Conservation (phyloP, 2,888 invertebrate species). For the Meiosimyza decipiens region DNA sequence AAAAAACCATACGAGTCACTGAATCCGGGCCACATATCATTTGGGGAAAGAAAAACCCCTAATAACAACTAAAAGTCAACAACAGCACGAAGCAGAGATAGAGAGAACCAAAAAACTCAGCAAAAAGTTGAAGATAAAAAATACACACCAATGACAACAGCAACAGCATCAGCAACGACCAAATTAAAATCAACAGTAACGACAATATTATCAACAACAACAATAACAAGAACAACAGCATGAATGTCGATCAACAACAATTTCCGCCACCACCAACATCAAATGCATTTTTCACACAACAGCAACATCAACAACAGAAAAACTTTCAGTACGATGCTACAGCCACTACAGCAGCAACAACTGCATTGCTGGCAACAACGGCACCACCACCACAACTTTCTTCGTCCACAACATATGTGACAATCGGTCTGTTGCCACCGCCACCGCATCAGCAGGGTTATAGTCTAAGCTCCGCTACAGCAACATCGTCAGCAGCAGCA, state of each 20-base stretch:
- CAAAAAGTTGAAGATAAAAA: conserved; percentile 37
- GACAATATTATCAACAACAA: conserved; percentile 33
- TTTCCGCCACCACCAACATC: conserved; percentile 19
- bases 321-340: conserved; percentile 13
- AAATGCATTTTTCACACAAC: conserved; percentile 14
- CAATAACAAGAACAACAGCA: conserved; percentile 50
- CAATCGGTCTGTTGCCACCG: conserved; percentile 49
- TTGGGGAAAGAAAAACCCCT: conserved; percentile 41
- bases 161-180: conserved; percentile 29
- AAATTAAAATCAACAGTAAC: conserved; percentile 43
- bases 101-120: conserved; percentile 44
- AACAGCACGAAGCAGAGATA: conserved; percentile 45
- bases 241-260: conserved; percentile 52
- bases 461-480: conserved; percentile 37
- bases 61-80: conserved; percentile 40
- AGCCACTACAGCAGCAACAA: conserved; percentile 26
- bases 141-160: conserved; percentile 42
- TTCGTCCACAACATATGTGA: conserved; percentile 49
- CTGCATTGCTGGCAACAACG: conserved; percentile 20
- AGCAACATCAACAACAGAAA: conserved; percentile 29
- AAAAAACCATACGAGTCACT: not conserved
- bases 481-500: conserved; percentile 38
- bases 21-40: conserved; percentile 39
- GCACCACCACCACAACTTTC: conserved; percentile 47
- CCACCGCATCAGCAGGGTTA: conserved; percentile 18